phyloP scores from a whole-genome alignment of 2,797 vertebrate genomes.

The Knipowitschia caucasica region DNA sequence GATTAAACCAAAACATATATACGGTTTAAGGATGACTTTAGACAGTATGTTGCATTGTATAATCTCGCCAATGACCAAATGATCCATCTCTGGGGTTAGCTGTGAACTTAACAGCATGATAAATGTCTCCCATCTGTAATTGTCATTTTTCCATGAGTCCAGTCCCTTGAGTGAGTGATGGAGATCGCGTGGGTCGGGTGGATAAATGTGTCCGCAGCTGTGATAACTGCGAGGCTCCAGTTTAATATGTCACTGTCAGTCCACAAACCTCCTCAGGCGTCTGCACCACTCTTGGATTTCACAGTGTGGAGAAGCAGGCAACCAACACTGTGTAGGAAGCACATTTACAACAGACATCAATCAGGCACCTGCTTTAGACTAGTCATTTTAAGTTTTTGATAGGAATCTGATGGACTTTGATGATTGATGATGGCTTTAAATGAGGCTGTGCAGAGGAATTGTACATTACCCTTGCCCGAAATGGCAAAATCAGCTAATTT shows the following conservation, averaged over 20 bases:
- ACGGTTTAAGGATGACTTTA: too few relatives aligned
- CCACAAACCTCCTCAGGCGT: slow-evolving; percentile 15
- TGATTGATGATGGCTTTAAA: not conserved
- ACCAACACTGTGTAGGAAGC: slow-evolving; percentile 29
- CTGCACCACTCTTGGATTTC: slow-evolving; percentile 36
- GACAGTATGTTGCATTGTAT: too few relatives aligned
- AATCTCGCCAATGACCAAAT: too few relatives aligned
- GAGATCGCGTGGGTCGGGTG: slow-evolving; percentile 2
- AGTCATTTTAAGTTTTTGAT: not conserved
- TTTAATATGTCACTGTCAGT: slow-evolving; percentile 44
- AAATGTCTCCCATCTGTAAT: not conserved
- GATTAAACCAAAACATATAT: not conserved
- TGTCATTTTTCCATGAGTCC: not conserved
- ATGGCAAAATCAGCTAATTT: not conserved
- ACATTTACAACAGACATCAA: slow-evolving; percentile 6
- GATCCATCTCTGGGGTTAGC: not conserved
- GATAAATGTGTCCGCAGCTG: slow-evolving; percentile 15
- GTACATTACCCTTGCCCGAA: not conserved
- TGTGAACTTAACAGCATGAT: not conserved
- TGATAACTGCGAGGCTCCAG: slow-evolving; percentile 28
- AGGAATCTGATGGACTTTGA: not conserved
- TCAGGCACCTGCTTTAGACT: not conserved
- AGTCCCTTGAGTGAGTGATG: not conserved
- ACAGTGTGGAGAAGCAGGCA: slow-evolving; percentile 8
- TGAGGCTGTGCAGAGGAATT: not conserved